Conservation (phyloP, 2,797 vertebrate species). For the Tinamus major region DNA sequence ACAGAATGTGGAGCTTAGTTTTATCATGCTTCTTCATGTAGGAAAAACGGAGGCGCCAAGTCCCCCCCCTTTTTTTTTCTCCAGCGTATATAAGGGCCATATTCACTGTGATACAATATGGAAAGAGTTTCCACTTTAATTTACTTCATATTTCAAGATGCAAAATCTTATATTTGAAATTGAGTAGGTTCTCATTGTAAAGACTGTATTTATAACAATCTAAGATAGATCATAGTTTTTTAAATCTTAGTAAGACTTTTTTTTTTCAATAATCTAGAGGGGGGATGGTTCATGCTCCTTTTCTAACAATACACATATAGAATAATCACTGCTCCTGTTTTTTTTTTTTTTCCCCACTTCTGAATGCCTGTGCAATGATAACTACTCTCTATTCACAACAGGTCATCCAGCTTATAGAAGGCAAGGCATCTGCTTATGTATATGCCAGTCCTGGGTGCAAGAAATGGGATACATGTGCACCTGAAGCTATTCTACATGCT, state of each 20-base stretch:
- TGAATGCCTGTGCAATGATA: neutral
- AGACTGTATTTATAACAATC: neutral
- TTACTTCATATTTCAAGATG: neutral
- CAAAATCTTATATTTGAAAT: constrained; percentile 8
- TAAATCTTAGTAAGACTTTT: neutral
- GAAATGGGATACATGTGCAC: constrained; percentile 97
- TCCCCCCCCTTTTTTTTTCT: neutral
- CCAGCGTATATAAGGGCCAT: neutral
- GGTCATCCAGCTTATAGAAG: constrained; percentile 97
- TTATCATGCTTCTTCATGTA: neutral
- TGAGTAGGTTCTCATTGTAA: neutral
- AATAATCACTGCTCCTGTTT: neutral
- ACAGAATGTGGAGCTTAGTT: neutral
- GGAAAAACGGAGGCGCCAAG: neutral
- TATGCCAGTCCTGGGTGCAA: constrained; percentile 97
- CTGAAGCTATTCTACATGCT: constrained; percentile 93
- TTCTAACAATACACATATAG: neutral
- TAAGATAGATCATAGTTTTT: neutral
- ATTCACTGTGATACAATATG: neutral
- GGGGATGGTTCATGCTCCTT: neutral
- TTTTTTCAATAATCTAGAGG: neutral
- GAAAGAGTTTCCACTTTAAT: neutral
- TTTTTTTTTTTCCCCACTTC: neutral
- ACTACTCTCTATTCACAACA: constrained; percentile 64
- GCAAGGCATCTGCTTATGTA: constrained; percentile 96